Conservation (phyloP, 2,113 vertebrate genomes). For the Variabilichromis moorii region DNA sequence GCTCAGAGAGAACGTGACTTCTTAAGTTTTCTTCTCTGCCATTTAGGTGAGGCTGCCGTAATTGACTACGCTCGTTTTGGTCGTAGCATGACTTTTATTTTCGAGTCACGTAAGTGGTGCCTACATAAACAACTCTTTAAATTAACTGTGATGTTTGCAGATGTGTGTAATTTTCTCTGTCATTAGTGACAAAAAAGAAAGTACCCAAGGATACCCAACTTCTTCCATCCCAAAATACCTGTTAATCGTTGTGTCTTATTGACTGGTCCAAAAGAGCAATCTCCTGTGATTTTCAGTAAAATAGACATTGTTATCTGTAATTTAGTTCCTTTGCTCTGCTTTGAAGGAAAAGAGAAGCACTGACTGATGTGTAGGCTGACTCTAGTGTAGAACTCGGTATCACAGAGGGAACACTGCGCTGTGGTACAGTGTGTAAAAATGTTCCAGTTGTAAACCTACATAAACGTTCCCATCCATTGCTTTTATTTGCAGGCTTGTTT, state of each 20-base stretch:
- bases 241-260: neutral
- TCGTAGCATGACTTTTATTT: neutral
- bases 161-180: neutral
- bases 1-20: neutral
- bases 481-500: neutral
- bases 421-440: neutral
- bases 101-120: neutral
- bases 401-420: neutral
- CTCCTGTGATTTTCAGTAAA: neutral
- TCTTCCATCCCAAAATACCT: neutral
- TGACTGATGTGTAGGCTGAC: neutral
- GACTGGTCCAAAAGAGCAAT: neutral
- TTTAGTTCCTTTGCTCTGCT: neutral
- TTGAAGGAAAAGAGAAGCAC: neutral
- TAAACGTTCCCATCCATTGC: neutral
- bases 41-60: neutral
- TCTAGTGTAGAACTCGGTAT: neutral
- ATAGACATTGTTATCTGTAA: neutral
- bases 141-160: neutral
- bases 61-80: neutral
- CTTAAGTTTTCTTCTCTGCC: neutral
- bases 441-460: neutral
- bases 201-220: neutral
- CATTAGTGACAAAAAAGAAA: neutral
- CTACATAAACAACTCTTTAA: neutral